These are phyloP conservation scores for Epinephelus lanceolatus DNA, from an alignment of 2,113 vertebrate species.

Conservation along the genomic window DNA sequence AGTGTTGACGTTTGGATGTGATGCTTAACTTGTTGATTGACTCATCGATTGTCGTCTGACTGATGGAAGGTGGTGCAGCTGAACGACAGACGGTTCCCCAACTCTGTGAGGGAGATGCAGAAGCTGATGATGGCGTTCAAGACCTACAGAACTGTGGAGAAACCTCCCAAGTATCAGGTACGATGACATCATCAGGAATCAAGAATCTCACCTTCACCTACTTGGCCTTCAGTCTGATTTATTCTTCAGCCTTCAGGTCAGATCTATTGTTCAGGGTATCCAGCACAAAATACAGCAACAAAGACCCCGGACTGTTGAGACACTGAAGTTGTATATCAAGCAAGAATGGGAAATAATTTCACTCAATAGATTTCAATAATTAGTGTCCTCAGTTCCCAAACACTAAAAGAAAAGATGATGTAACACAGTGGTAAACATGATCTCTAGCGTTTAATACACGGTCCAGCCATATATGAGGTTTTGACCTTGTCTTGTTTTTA, in stretches of 20 bases:
- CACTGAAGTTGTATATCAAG: too few relatives aligned
- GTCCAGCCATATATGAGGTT: too few relatives aligned
- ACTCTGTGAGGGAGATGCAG: slow-evolving; percentile 88
- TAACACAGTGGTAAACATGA: too few relatives aligned
- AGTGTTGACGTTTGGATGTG: neutral
- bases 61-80: slow-evolving; percentile 81
- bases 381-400: too few relatives aligned
- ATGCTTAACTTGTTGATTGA: neutral
- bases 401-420: too few relatives aligned
- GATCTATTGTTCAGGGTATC: too few relatives aligned
- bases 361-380: too few relatives aligned
- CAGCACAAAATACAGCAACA: too few relatives aligned
- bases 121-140: slow-evolving; percentile 88
- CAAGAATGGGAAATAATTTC: too few relatives aligned
- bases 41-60: neutral
- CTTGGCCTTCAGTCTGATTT: neutral
- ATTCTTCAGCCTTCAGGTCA: neutral
- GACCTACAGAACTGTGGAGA: slow-evolving; percentile 90
- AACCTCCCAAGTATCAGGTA: slow-evolving; percentile 90
- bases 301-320: too few relatives aligned
- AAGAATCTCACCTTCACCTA: too few relatives aligned
- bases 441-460: too few relatives aligned
- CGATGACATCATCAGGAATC: neutral
- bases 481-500: neutral
- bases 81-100: slow-evolving; percentile 88